phyloP scores from a whole-genome alignment of 1,140 invertebrate genomes.

The Bombus polaris region DNA sequence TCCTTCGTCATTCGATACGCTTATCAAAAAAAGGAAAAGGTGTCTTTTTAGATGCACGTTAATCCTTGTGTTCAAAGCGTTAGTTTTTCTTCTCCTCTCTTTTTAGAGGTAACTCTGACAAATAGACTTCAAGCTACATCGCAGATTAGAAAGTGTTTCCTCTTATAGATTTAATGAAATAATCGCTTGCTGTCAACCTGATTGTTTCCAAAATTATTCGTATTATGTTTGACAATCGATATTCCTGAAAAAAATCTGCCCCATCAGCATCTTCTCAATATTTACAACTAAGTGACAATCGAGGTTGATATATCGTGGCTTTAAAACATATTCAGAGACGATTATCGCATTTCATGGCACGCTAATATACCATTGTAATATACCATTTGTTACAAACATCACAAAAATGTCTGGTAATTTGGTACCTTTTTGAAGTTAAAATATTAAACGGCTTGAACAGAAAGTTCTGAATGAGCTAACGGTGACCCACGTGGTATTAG shows the following conservation, averaged over 20 bases:
- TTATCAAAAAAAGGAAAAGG: slow-evolving; percentile 15
- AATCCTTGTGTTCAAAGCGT: neutral
- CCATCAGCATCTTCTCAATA: neutral
- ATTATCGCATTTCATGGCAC: neutral
- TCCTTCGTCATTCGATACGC: slow-evolving; percentile 19
- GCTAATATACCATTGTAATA: neutral
- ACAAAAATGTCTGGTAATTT: neutral
- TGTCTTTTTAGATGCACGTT: slow-evolving; percentile 15
- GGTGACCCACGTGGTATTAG: neutral
- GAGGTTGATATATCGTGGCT: neutral
- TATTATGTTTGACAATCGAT: neutral
- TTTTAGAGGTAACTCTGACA: neutral
- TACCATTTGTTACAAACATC: neutral
- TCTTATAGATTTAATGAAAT: neutral
- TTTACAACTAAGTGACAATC: neutral
- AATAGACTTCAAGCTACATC: neutral
- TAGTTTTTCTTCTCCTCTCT: neutral
- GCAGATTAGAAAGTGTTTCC: neutral
- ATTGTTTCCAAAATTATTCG: neutral
- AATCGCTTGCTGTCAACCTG: neutral
- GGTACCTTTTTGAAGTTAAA: neutral
- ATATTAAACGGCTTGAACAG: neutral
- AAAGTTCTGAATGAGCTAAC: neutral
- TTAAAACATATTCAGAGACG: neutral
- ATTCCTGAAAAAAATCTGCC: neutral